Percentiles rank a stretch among this genome's conserved stretches.
phyloP scores from a whole-genome alignment of 1,140 invertebrate species.

The Trachelipus rathkii region DNA sequence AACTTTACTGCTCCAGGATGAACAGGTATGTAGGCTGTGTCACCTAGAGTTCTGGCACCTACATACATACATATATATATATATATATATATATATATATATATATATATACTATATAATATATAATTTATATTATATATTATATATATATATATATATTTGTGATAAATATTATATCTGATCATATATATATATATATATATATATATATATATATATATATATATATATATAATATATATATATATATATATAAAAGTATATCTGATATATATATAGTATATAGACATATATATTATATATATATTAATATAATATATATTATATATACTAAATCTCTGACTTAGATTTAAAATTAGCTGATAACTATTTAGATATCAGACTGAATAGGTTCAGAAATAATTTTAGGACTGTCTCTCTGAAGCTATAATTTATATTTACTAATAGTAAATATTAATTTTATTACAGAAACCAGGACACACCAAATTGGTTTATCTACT shows the following conservation, averaged over 20 bases:
- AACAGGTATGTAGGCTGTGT: background rate
- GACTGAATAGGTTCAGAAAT: too few species aligned
- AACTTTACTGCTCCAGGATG: background rate
- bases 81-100: conserved; percentile 5
- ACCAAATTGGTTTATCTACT: background rate
- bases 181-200: background rate
- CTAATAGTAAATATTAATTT: too few species aligned
- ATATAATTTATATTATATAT: background rate
- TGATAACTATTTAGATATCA: too few species aligned
- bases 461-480: too few species aligned
- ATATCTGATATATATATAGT: conserved; percentile 7
- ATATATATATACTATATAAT: background rate
- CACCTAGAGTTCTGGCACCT: background rate
- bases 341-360: too few species aligned
- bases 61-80: background rate
- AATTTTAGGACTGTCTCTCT: too few species aligned
- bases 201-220: conserved; percentile 21
- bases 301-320: too few species aligned
- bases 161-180: background rate
- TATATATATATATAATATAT: conserved; percentile 1
- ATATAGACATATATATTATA: too few species aligned
- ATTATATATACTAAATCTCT: too few species aligned
- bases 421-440: too few species aligned
- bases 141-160: conserved; percentile 11
- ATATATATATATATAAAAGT: background rate